Percentiles rank a stretch among this genome's conserved stretches.
These are phyloP conservation scores for Nilaparvata lugens DNA, from an alignment of 1,140 invertebrate genomes.

Conservation along the genomic window DNA sequence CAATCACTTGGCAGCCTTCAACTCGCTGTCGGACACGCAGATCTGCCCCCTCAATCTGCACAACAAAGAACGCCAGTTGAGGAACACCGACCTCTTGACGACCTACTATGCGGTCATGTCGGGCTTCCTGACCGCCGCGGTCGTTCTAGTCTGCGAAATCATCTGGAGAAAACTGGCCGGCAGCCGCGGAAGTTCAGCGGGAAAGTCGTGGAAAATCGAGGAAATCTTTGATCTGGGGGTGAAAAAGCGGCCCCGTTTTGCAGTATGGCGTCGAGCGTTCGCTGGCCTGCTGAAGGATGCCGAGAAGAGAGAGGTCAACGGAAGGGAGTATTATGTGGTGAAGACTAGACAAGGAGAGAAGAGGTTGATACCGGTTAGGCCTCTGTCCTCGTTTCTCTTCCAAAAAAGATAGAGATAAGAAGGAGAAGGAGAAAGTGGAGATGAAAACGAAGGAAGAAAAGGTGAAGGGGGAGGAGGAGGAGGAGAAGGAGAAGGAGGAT, in stretches of 20 bases:
- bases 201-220: not conserved
- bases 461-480: no score
- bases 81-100: slow-evolving; percentile 54
- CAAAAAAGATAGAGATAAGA: no score
- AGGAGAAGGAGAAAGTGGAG: no score
- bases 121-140: slow-evolving; percentile 45
- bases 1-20: slow-evolving; percentile 43
- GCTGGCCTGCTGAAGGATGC: slow-evolving; percentile 20
- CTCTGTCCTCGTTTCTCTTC: slow-evolving; percentile 62
- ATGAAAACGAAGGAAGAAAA: no score
- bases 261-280: slow-evolving; percentile 6
- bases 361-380: slow-evolving; percentile 54
- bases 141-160: slow-evolving; percentile 55
- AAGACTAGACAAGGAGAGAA: slow-evolving; percentile 45
- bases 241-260: not conserved
- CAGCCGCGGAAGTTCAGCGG: not conserved
- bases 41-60: slow-evolving; percentile 70
- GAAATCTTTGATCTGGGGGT: not conserved
- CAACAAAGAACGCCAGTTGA: slow-evolving; percentile 63
- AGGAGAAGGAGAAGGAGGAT: no score
- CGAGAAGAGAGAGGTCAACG: slow-evolving; percentile 52
- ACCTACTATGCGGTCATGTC: slow-evolving; percentile 59
- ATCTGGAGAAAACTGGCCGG: slow-evolving; percentile 22
- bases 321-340: slow-evolving; percentile 59
- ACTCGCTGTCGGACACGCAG: slow-evolving; percentile 54